Conservation (phyloP, 2,888 invertebrate species). For the Sericinus montela region DNA sequence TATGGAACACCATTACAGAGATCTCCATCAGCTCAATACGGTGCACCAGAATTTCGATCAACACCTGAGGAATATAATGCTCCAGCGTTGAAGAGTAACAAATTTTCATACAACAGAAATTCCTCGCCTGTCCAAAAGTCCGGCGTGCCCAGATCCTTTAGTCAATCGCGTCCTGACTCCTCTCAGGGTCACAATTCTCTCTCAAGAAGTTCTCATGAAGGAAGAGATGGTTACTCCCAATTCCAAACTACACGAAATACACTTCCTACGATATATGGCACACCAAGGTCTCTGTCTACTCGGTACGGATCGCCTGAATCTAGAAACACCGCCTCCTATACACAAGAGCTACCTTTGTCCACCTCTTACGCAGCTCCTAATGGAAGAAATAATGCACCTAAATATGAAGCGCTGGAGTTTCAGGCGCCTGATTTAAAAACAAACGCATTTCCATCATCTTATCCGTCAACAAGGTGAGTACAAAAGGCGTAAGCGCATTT, state of each 20-base stretch:
- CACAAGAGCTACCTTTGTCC: slow-evolving; percentile 31
- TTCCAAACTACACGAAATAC: background rate
- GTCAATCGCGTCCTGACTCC: slow-evolving; percentile 27
- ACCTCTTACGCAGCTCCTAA: slow-evolving; percentile 39
- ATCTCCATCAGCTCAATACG: slow-evolving; percentile 36
- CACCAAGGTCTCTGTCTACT: slow-evolving; percentile 27
- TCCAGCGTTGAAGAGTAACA: slow-evolving; percentile 32
- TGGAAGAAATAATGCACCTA: slow-evolving; percentile 42
- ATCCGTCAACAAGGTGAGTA: slow-evolving; percentile 43
- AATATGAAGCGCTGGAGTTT: slow-evolving; percentile 67
- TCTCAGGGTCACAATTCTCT: slow-evolving; percentile 44
- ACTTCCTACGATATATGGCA: background rate
- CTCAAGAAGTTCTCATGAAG: slow-evolving; percentile 21
- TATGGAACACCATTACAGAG: slow-evolving; percentile 33
- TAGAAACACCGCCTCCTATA: slow-evolving; percentile 37
- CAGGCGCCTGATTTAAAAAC: slow-evolving; percentile 25
- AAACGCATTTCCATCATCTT: slow-evolving; percentile 48
- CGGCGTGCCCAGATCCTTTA: slow-evolving; percentile 35
- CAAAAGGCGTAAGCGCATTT: too few species aligned
- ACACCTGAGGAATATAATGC: slow-evolving; percentile 37
- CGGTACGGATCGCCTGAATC: slow-evolving; percentile 38
- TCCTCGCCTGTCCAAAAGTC: slow-evolving; percentile 21
- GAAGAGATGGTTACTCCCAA: background rate
- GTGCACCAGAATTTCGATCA: slow-evolving; percentile 39
- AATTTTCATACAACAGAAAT: slow-evolving; percentile 4